phyloP scores from a whole-genome alignment of 2,797 vertebrate species.

The Poeciliopsis gracilis region DNA sequence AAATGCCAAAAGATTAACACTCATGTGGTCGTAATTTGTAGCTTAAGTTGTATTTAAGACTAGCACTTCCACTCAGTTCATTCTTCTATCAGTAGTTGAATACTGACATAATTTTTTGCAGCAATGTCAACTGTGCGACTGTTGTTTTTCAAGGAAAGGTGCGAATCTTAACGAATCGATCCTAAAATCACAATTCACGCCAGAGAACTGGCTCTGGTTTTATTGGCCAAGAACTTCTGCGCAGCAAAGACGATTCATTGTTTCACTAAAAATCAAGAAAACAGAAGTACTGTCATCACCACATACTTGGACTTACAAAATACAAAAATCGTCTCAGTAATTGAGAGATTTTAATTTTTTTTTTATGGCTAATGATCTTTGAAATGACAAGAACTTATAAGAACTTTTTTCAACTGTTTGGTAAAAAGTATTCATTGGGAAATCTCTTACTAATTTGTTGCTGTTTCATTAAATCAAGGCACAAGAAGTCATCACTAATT shows the following conservation, averaged over 20 bases:
- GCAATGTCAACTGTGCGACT: background rate
- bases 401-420: background rate
- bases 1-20: background rate
- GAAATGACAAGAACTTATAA: background rate
- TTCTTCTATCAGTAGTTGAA: background rate
- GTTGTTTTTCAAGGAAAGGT: background rate
- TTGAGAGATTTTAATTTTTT: background rate
- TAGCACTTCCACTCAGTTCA: background rate
- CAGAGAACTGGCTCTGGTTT: background rate
- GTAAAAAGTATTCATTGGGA: background rate
- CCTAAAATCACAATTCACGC: background rate
- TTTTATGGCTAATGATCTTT: background rate
- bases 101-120: background rate
- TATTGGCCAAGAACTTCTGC: background rate
- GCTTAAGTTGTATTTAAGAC: background rate
- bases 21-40: background rate
- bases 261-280: background rate
- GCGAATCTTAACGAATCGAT: background rate
- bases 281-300: background rate
- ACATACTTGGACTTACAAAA: background rate
- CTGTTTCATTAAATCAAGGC: background rate
- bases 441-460: background rate
- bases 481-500: background rate
- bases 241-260: background rate
- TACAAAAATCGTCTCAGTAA: background rate